phyloP scores from a whole-genome alignment of 2,113 vertebrate genomes.

The Gulo gulo region DNA sequence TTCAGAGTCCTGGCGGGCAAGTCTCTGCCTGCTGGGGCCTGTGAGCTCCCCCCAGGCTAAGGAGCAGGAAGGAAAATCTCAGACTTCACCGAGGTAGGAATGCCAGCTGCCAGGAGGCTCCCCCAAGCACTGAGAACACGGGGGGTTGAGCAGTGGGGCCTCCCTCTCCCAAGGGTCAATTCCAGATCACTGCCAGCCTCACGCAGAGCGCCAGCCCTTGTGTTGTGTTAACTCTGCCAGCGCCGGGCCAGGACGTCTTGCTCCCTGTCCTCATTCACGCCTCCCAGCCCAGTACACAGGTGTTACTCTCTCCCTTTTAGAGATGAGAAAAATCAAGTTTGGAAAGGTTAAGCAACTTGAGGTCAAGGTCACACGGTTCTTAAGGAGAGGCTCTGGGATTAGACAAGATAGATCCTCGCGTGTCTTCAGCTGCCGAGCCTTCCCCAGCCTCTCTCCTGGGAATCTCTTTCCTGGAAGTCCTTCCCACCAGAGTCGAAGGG shows the following conservation, averaged over 20 bases:
- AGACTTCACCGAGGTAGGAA: background rate
- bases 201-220: background rate
- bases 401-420: background rate
- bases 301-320: background rate
- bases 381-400: background rate
- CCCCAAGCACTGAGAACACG: background rate
- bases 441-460: background rate
- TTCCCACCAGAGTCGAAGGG: background rate
- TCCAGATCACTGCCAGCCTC: background rate
- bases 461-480: background rate
- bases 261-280: background rate
- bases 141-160: background rate
- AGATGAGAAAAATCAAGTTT: background rate
- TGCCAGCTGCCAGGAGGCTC: background rate
- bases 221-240: too few relatives aligned
- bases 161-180: background rate
- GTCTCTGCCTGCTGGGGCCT: slow-evolving; percentile 68
- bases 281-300: background rate
- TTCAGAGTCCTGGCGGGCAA: slow-evolving; percentile 75
- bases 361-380: background rate
- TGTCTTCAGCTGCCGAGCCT: background rate
- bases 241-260: background rate
- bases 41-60: slow-evolving; percentile 69
- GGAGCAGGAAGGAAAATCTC: slow-evolving; percentile 34
- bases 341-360: background rate